A percentile compares a stretch with the other conserved stretches of the same genome.
phyloP scores from a whole-genome alignment of 1,140 invertebrate species.

The Eubasilissa regina region DNA sequence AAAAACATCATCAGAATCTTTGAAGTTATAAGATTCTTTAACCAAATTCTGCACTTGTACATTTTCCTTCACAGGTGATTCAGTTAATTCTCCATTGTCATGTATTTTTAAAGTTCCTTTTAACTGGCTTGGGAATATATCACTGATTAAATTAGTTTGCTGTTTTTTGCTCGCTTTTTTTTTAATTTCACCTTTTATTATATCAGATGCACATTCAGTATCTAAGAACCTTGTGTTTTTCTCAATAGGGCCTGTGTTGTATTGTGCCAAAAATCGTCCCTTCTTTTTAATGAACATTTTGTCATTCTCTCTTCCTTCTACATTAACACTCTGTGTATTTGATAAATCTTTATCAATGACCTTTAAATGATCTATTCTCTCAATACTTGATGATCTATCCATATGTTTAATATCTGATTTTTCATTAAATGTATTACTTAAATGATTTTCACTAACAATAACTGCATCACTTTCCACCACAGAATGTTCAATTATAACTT shows the following conservation, averaged over 20 bases:
- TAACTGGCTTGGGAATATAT: background rate
- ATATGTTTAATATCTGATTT: too few species aligned
- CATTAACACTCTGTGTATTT: too few species aligned
- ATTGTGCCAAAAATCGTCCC: slow-evolving; percentile 2
- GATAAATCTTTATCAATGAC: too few species aligned
- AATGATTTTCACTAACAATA: too few species aligned
- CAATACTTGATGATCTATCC: too few species aligned
- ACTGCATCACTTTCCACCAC: too few species aligned
- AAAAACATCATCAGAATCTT: slow-evolving; percentile 22
- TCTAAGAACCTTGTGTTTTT: background rate
- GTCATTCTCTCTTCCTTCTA: too few species aligned
- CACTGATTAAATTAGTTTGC: background rate
- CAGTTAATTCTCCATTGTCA: slow-evolving; percentile 1
- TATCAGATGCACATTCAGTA: background rate
- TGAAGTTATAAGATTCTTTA: background rate
- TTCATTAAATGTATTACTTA: too few species aligned
- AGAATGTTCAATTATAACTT: too few species aligned
- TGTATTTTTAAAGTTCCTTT: background rate
- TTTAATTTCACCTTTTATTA: slow-evolving; percentile 3
- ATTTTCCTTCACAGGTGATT: slow-evolving; percentile 7
- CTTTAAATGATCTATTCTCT: too few species aligned
- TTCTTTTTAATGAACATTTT: too few species aligned
- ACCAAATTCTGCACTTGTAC: background rate
- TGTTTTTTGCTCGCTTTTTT: background rate
- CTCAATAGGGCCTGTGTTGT: background rate